Percentiles rank a stretch among this genome's conserved stretches.
These are phyloP conservation scores for Diplodus sargus DNA, from an alignment of 2,797 vertebrate species.

Conservation along the genomic window DNA sequence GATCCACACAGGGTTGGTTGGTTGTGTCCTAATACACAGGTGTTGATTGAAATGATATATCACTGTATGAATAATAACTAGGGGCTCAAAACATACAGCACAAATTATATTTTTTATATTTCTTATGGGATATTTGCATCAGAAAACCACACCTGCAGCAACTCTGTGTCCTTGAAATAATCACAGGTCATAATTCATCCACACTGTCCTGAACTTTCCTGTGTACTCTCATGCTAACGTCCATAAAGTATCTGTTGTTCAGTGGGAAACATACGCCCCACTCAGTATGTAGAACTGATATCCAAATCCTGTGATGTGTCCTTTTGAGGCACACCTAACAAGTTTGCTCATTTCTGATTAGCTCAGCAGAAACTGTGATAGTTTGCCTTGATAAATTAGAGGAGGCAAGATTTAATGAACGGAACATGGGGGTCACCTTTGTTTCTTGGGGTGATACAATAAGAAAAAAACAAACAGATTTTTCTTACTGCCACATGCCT, in stretches of 20 bases:
- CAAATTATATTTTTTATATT: slow-evolving; percentile 56
- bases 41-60: slow-evolving; percentile 24
- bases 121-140: slow-evolving; percentile 72
- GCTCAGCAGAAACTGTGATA: slow-evolving; percentile 95
- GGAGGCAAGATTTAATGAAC: slow-evolving; percentile 96
- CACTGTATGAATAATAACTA: slow-evolving; percentile 36
- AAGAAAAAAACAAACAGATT: slow-evolving; percentile 93
- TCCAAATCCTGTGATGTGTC: slow-evolving; percentile 86
- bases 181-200: slow-evolving; percentile 84
- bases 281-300: slow-evolving; percentile 76
- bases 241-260: slow-evolving; percentile 68
- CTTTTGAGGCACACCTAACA: slow-evolving; percentile 93
- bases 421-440: slow-evolving; percentile 94
- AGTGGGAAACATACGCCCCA: slow-evolving; percentile 67
- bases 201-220: slow-evolving; percentile 79
- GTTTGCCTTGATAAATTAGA: slow-evolving; percentile 95
- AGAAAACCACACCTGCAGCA: slow-evolving; percentile 73
- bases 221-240: slow-evolving; percentile 62
- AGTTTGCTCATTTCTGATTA: slow-evolving; percentile 90
- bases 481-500: slow-evolving; percentile 99
- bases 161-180: slow-evolving; percentile 79
- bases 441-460: slow-evolving; percentile 95
- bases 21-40: neutral
- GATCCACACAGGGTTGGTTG: neutral
- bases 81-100: slow-evolving; percentile 41